These are phyloP conservation scores for Lepilemur septentrionalis DNA, from an alignment of 2,797 vertebrate species.

Conservation along the genomic window DNA sequence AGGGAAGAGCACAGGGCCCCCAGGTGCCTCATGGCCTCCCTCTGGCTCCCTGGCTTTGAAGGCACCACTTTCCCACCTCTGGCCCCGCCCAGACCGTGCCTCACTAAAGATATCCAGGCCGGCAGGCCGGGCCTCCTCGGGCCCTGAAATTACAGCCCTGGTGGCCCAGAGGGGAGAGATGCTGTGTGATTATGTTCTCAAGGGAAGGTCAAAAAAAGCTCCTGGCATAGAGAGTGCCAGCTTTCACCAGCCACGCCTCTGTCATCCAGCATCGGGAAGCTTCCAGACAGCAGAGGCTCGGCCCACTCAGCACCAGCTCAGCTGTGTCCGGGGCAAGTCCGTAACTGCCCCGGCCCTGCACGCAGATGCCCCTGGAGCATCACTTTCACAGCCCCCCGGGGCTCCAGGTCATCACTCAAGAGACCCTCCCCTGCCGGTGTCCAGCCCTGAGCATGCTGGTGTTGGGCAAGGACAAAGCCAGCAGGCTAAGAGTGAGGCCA, in stretches of 20 bases:
- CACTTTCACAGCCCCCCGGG: background rate
- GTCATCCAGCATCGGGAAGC: background rate
- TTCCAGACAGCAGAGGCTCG: background rate
- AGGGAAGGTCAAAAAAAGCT: slow-evolving; percentile 76
- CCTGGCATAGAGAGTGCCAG: slow-evolving; percentile 57
- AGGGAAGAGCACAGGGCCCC: background rate
- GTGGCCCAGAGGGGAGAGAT: slow-evolving; percentile 8
- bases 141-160: slow-evolving; percentile 74
- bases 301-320: background rate
- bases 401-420: background rate
- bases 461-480: background rate
- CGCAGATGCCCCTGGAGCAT: background rate
- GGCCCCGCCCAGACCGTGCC: slow-evolving; percentile 30
- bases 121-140: background rate
- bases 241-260: slow-evolving; percentile 53
- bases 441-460: background rate
- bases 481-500: background rate
- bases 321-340: background rate
- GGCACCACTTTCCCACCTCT: background rate
- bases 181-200: slow-evolving; percentile 75
- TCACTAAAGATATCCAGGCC: slow-evolving; percentile 72
- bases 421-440: background rate
- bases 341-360: background rate
- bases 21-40: background rate
- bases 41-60: background rate